Percentiles rank a stretch among this genome's conserved stretches.
Conservation (phyloP, 1,140 invertebrate genomes). For the Bombus superbus region DNA sequence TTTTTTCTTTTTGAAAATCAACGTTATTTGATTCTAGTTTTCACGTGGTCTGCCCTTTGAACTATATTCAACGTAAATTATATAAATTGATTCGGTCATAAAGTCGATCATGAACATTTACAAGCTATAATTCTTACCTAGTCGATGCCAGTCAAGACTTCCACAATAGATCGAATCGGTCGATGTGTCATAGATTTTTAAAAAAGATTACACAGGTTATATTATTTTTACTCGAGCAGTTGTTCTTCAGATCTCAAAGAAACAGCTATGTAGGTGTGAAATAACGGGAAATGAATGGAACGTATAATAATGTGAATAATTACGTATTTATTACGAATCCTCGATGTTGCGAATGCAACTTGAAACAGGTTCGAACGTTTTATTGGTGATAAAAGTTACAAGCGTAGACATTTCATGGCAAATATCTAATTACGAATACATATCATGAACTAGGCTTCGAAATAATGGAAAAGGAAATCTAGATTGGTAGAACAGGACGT, state of each 20-base stretch:
- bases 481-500: background rate
- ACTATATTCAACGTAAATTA: constrained; percentile 14
- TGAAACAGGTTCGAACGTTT: background rate
- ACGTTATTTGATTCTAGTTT: background rate
- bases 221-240: background rate
- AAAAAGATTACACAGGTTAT: background rate
- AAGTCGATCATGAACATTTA: constrained; percentile 36
- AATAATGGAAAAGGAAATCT: background rate
- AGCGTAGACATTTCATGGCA: background rate
- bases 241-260: background rate
- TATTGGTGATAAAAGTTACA: background rate
- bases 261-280: constrained; percentile 7
- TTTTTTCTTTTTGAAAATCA: background rate
- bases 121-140: constrained; percentile 19
- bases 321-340: constrained; percentile 1
- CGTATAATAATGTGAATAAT: constrained; percentile 12
- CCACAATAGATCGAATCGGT: constrained; percentile 34
- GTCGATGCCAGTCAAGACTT: constrained; percentile 33
- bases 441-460: background rate
- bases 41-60: no score
- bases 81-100: constrained; percentile 49
- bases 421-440: background rate
- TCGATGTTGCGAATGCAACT: background rate
- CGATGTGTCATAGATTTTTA: constrained; percentile 42
- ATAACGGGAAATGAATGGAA: constrained; percentile 14